Base-by-base conservation (phyloP, 1,140 invertebrate species). In the Patella vulgata region DNA sequence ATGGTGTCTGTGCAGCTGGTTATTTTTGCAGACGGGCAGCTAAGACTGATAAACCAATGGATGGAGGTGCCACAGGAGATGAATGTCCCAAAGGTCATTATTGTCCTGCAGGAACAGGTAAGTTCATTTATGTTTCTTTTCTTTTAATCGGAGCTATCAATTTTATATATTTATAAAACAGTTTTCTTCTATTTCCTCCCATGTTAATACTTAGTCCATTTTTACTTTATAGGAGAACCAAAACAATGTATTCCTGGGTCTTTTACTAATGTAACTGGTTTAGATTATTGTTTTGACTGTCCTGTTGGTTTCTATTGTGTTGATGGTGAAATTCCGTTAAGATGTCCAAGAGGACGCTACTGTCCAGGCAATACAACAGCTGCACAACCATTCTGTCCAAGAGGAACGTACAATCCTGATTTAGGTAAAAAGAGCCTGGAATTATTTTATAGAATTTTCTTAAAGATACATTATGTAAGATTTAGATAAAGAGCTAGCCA, bases 341-440 rank as follows among this genome's bases (percentile, higher is more conserved):
- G 59, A 3, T 81, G 79, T 72, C 70, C 77, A 9, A 55, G 66
- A 42, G 81, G 81, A 0, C 73, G 68, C 21, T 82, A 82, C 52
- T 82, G 81, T 59, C 81, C 81, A 8, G 78, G 70, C 31, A 79
- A 79, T 53, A 82, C 77, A 19, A 75, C 73, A 11, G 62, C 70
- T 19, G 66, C 64, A 23, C 69, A 75, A 39, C 75, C 77, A 1
- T 63, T 66, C 23, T 82, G 81, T 68, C 81, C 81, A 1, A 52
- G 51, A 19, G 81, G 81, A 44, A 82, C 79, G 12, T 81, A 78
- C 67, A 82, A 81, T 53, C 71, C 74, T 44, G 61, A 70, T 19
- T 71, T 73, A 55, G 74, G 78, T 80, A 59, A 58, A 50, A 28
- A n/a, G 44, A n/a, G n/a, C n/a, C n/a, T n/a, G n/a, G n/a, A 25